phyloP scores from a whole-genome alignment of 2,888 invertebrate genomes.

The Hyppa rectilinea region DNA sequence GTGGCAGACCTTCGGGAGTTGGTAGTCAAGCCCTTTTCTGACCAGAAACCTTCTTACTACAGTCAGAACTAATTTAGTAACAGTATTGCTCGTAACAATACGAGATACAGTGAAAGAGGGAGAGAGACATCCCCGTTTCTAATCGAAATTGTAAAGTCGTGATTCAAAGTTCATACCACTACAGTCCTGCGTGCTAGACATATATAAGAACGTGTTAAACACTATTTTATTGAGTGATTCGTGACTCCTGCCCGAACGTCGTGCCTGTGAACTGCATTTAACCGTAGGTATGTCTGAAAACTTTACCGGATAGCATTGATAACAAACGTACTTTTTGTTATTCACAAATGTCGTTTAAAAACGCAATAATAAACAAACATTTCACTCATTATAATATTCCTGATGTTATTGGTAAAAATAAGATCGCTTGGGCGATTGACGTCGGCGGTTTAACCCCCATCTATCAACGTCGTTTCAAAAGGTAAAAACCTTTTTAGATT shows the following conservation, averaged over 20 bases:
- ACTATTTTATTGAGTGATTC: neutral
- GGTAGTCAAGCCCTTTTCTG: neutral
- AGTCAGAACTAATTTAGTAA: neutral
- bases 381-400: neutral
- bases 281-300: neutral
- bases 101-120: neutral
- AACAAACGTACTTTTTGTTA: slow-evolving; percentile 26
- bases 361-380: slow-evolving; percentile 21
- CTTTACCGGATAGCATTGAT: slow-evolving; percentile 29
- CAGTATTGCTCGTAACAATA: neutral
- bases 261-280: neutral
- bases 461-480: slow-evolving; percentile 24
- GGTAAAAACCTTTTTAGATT: slow-evolving; percentile 3
- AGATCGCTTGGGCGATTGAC: neutral
- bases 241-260: slow-evolving; percentile 5
- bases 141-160: neutral
- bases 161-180: neutral
- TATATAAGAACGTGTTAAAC: neutral
- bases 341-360: slow-evolving; percentile 7
- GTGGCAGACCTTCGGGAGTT: neutral
- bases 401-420: neutral
- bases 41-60: neutral
- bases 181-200: neutral
- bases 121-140: neutral
- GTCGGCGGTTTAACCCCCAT: neutral